phyloP scores from a whole-genome alignment of 2,113 vertebrate genomes.

The Myocastor coypus region DNA sequence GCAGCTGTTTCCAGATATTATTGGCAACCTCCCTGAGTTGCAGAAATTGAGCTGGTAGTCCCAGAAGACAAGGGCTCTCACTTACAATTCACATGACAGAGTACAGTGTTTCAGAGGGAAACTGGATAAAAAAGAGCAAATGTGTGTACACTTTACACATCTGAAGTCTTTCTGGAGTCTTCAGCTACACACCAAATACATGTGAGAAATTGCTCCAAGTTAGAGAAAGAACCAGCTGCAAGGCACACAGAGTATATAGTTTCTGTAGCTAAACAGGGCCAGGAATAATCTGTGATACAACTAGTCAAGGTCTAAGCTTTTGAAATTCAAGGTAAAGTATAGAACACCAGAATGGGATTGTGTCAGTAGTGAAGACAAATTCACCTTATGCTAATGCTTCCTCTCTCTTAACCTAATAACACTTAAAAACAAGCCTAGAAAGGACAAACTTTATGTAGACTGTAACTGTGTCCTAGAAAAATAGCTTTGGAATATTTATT shows the following conservation, averaged over 20 bases:
- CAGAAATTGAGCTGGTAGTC: background rate
- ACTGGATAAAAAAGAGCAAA: background rate
- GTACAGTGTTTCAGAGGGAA: background rate
- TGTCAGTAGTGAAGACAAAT: background rate
- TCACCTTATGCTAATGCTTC: background rate
- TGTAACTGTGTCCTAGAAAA: background rate
- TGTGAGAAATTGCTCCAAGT: background rate
- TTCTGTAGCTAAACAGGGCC: accelerated
- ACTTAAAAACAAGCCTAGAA: background rate
- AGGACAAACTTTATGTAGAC: background rate
- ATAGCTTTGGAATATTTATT: conserved; percentile 18
- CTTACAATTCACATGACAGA: background rate
- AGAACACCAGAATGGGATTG: background rate
- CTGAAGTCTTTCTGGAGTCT: background rate
- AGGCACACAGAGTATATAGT: background rate
- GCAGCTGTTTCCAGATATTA: background rate
- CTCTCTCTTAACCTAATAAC: background rate
- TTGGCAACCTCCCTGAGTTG: background rate
- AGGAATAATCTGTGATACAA: background rate
- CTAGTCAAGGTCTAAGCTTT: background rate
- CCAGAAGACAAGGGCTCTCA: background rate
- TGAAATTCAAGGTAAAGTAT: background rate
- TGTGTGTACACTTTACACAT: background rate
- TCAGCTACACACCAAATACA: background rate
- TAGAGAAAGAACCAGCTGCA: background rate